A percentile compares a stretch with the other conserved stretches of the same genome.
Conservation (phyloP, 2,113 vertebrate species). For the Acrocephalus arundinaceus region DNA sequence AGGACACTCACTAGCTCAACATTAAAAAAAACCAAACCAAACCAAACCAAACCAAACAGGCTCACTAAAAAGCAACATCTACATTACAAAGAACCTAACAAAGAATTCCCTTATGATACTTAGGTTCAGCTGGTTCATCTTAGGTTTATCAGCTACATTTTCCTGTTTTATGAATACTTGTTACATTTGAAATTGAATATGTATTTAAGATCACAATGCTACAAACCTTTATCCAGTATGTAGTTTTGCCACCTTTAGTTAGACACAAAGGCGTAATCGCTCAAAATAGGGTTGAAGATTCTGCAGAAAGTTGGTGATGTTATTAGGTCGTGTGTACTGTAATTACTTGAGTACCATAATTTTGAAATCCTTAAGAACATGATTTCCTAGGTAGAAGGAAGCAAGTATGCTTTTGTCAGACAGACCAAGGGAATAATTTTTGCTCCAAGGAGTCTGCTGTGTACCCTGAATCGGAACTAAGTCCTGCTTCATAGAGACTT, state of each 20-base stretch:
- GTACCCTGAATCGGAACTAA: conserved; percentile 15
- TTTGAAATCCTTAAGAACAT: conserved; percentile 21
- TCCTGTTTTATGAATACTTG: not conserved
- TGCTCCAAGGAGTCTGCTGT: conserved; percentile 3
- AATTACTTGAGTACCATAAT: not conserved
- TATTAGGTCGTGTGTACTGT: not conserved
- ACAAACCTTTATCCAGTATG: conserved; percentile 35
- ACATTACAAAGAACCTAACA: conserved; percentile 48
- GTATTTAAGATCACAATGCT: conserved; percentile 18
- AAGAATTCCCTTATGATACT: conserved; percentile 49
- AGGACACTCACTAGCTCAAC: conserved; percentile 37
- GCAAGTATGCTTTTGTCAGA: not conserved
- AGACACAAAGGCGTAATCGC: not conserved
- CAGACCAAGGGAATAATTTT: not conserved
- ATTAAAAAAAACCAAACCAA: not conserved
- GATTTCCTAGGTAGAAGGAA: conserved; percentile 4
- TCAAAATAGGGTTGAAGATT: not conserved
- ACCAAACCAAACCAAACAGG: fast-evolving
- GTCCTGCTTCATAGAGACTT: conserved; percentile 3
- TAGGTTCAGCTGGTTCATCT: conserved; percentile 56
- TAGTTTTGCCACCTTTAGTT: conserved; percentile 15
- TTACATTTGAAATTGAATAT: conserved; percentile 8
- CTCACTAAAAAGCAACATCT: conserved; percentile 56
- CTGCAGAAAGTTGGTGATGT: not conserved
- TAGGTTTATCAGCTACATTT: conserved; percentile 58